Percentiles rank a stretch among this genome's conserved stretches.
Evolutionary conservation across 2,113 vertebrate genomes (phyloP).

Genomic region (Ptilorrhoa leucosticta): DNA sequence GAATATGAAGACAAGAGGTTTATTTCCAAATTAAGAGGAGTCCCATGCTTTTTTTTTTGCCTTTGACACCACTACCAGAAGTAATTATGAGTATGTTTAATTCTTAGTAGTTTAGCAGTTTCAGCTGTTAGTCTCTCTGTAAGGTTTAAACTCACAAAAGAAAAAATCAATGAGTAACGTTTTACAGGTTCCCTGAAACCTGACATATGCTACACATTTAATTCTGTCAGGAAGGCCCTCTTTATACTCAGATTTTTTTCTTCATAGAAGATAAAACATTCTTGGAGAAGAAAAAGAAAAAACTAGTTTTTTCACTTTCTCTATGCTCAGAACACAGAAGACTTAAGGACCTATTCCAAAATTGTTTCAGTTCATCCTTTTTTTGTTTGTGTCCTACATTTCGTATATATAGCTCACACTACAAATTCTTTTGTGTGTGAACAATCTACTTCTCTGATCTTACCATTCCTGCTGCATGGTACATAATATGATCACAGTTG

Average conservation of each 20-base stretch:
- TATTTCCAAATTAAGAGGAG: constrained; percentile 17
- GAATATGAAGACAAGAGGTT: background rate
- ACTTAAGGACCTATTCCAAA: background rate
- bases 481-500: background rate
- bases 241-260: background rate
- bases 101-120: constrained; percentile 33
- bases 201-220: background rate
- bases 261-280: background rate
- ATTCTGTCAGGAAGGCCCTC: background rate
- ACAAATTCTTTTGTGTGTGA: background rate
- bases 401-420: background rate
- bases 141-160: background rate
- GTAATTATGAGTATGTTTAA: constrained; percentile 38
- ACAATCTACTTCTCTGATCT: background rate
- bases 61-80: background rate
- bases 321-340: background rate
- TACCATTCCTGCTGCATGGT: background rate
- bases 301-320: background rate
- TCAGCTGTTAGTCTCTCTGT: constrained; percentile 1
- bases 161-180: background rate
- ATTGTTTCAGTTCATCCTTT: background rate
- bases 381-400: background rate
- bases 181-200: background rate
- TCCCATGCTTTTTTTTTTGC: background rate
- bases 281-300: background rate